phyloP scores from a whole-genome alignment of 2,888 invertebrate species.

The Junonia oenone region DNA sequence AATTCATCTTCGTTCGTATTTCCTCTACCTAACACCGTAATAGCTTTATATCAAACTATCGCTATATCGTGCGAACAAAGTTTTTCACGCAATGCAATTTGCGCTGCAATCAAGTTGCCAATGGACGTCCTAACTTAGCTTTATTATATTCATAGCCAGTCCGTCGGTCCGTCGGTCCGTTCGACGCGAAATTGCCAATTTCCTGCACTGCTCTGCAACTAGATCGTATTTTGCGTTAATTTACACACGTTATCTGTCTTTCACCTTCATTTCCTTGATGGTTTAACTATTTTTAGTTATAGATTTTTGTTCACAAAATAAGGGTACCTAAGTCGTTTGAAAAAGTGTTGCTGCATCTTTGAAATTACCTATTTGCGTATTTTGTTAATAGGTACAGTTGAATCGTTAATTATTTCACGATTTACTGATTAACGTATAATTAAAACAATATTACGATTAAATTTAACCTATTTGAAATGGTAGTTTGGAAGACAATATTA shows the following conservation, averaged over 20 bases:
- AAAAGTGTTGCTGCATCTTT: no score
- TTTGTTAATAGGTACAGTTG: no score
- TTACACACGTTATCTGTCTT: slow-evolving; percentile 40
- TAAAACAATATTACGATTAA: no score
- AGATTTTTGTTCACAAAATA: neutral
- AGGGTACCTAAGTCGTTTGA: neutral
- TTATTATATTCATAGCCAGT: slow-evolving; percentile 27
- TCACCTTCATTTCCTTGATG: slow-evolving; percentile 5
- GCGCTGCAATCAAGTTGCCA: slow-evolving; percentile 23
- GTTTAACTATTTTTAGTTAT: neutral
- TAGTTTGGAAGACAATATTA: no score
- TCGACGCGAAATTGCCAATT: slow-evolving; percentile 63
- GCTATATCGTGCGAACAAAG: neutral
- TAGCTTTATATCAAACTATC: neutral
- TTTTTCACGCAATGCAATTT: slow-evolving; percentile 21
- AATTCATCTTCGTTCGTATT: neutral
- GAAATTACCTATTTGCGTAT: no score
- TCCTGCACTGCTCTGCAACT: slow-evolving; percentile 45
- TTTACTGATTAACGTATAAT: no score
- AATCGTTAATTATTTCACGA: no score
- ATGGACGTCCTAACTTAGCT: slow-evolving; percentile 21
- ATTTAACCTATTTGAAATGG: no score
- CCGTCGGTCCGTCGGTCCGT: slow-evolving; percentile 28
- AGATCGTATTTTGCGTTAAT: slow-evolving; percentile 40
- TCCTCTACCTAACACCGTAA: neutral